These are phyloP conservation scores for Serinus canaria DNA, from an alignment of 2,113 vertebrate species.

Conservation along the genomic window DNA sequence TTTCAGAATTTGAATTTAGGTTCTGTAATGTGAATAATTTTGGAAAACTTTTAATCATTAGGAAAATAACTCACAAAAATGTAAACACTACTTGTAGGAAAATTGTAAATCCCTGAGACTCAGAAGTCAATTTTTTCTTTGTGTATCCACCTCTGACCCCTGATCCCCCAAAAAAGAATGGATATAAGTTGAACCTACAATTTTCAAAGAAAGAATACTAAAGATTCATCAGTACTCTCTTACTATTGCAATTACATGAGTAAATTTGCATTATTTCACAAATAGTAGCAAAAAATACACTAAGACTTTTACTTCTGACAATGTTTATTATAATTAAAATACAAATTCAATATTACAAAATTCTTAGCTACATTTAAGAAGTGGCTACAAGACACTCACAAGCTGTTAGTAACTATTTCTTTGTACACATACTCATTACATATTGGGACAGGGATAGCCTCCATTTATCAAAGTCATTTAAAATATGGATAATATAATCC, in stretches of 20 bases:
- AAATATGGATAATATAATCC: background rate
- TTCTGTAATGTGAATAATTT: background rate
- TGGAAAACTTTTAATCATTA: background rate
- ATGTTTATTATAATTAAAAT: background rate
- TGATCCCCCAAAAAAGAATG: background rate
- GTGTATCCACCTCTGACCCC: fast-evolving
- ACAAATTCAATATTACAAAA: background rate
- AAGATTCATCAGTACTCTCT: background rate
- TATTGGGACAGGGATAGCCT: background rate
- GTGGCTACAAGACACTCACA: background rate
- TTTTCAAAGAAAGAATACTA: background rate
- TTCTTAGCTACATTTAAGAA: background rate
- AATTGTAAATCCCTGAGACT: background rate
- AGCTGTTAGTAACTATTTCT: background rate
- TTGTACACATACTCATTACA: background rate
- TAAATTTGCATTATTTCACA: background rate
- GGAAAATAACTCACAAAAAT: background rate
- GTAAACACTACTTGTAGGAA: background rate
- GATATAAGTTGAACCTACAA: background rate
- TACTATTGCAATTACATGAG: background rate
- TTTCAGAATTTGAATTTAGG: background rate
- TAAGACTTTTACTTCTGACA: background rate
- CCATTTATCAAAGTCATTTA: background rate
- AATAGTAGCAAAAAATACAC: background rate
- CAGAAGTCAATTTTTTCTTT: background rate